Base-by-base conservation (phyloP, 2,888 invertebrate species). In the Thelaira solivaga region DNA sequence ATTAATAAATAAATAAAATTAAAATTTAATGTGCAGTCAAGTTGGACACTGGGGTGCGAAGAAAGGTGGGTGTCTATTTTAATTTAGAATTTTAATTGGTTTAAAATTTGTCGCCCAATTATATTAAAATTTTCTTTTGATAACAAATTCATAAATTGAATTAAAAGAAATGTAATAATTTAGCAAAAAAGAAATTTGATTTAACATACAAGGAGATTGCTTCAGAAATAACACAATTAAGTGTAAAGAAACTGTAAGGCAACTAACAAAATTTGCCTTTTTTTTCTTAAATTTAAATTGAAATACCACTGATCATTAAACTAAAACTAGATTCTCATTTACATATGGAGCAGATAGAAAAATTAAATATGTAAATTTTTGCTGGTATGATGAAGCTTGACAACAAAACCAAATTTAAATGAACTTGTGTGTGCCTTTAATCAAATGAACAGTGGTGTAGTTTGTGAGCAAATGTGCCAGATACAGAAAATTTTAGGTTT, bases 1-100 rank as follows among this genome's bases (percentile, higher is more conserved):
- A 26, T 43, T 13, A 39, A 41, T n/a, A 57, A 29, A 26, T 47
- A 13, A 22, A 2, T 13, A 59, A 39, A 39, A 49, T 16, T 34
- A 11, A 13, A 59, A 47, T 13, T 68, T 22, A 29, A 57, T 18
- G 57, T 5, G n/a, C n/a, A 57, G 18, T 49, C 16, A 47, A 36
- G 41, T 26, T 49, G 24, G 29, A 7, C 8, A 11, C 18, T 34
- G 18, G 2, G 43, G 7, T 0, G 31, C 4, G 22, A 31, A 55
- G n/a, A n/a, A 20, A 64, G 62, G 72, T 64, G 72, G 72, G 47
- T 47, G 62, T 72, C 36, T 24, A 18, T 16, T 64, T 11, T 20
- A 31, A 64, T 72, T 55, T 31, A 57, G 22, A 64, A 61, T 55
- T 64, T 64, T 47, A 64, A 72, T 64, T 55, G 29, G 26, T 64